Conservation (phyloP, 2,113 vertebrate genomes). For the Rutilus rutilus region DNA sequence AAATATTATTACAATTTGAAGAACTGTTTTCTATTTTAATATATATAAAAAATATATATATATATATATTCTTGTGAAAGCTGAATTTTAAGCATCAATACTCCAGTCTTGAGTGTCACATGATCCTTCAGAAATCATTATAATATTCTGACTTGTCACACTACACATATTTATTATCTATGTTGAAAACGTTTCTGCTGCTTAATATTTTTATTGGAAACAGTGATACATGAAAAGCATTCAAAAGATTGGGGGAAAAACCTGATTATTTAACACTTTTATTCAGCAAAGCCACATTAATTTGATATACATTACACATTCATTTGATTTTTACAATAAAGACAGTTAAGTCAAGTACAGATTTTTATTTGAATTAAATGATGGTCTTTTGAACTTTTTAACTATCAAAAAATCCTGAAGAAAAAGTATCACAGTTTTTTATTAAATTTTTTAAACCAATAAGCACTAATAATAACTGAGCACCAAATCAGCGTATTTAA, state of each 20-base stretch:
- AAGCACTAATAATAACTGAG: not conserved
- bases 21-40: not conserved
- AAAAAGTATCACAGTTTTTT: not conserved
- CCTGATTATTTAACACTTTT: not conserved
- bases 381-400: not conserved
- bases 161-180: not conserved
- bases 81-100: not conserved
- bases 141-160: not conserved
- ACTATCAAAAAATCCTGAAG: not conserved
- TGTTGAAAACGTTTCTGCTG: not conserved
- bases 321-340: too few species aligned
- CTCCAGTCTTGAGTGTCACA: not conserved
- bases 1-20: not conserved
- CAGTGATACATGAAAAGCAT: too few species aligned
- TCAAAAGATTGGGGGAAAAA: too few species aligned
- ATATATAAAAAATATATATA: not conserved
- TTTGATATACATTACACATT: too few species aligned
- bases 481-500: not conserved
- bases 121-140: not conserved
- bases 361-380: not conserved
- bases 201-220: not conserved
- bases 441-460: not conserved
- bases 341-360: too few species aligned
- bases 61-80: too few species aligned
- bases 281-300: not conserved